Conservation (phyloP, 2,888 invertebrate species). For the Ormyrus nitidulus region DNA sequence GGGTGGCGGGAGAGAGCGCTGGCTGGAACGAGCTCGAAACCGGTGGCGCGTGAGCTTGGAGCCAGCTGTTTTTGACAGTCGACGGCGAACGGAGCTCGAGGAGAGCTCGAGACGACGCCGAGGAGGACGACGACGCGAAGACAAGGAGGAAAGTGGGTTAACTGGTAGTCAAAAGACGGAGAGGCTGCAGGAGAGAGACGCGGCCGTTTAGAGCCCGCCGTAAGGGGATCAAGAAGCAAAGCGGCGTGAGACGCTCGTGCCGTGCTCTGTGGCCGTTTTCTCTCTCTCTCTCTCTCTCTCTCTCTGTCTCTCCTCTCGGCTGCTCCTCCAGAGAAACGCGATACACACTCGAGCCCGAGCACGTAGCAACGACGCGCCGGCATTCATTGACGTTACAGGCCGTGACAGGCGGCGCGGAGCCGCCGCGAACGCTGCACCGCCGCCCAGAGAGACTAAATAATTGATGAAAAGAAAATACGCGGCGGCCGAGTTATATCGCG, state of each 20-base stretch:
- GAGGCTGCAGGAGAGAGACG: slow-evolving; percentile 4
- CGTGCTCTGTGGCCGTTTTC: too few species aligned
- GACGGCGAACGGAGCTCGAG: not conserved
- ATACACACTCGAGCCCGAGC: slow-evolving; percentile 11
- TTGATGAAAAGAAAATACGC: slow-evolving; percentile 21
- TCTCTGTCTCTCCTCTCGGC: not conserved
- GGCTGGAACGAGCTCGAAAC: not conserved
- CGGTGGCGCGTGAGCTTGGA: slow-evolving; percentile 16
- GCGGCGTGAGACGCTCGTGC: not conserved
- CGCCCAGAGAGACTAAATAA: slow-evolving; percentile 5
- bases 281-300: not conserved
- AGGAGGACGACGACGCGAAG: not conserved
- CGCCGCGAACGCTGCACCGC: not conserved
- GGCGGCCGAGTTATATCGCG: slow-evolving; percentile 5
- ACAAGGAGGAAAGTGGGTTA: slow-evolving; percentile 15
- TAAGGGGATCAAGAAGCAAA: slow-evolving; percentile 18
- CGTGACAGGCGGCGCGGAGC: not conserved
- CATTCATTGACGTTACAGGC: slow-evolving; percentile 14
- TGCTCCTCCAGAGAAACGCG: not conserved
- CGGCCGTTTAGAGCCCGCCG: not conserved
- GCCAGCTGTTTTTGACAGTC: slow-evolving; percentile 28
- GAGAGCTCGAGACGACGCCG: not conserved
- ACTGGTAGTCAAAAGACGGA: not conserved
- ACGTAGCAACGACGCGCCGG: not conserved
- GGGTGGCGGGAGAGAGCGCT: not conserved